A percentile compares a stretch with the other conserved stretches of the same genome.
Evolutionary conservation across 64 coral and sea anemone species (phyloP).

Genomic region (Catalaphyllia jardinei): DNA sequence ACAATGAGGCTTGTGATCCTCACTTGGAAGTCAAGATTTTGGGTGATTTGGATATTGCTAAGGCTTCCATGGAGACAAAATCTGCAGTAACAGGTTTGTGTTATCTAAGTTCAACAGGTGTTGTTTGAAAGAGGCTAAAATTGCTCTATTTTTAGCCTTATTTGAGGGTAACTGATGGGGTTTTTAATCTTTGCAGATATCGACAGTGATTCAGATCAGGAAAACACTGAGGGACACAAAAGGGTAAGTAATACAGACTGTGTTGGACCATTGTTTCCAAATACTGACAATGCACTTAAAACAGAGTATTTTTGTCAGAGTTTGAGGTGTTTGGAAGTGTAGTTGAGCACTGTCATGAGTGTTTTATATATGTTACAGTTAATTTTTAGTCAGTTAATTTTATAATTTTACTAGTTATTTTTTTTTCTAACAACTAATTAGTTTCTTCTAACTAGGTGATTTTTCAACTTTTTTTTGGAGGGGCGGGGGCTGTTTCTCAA

Average conservation of each 20-base stretch:
- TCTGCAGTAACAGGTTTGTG: conserved; percentile 48
- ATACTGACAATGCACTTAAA: not conserved
- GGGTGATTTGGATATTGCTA: conserved; percentile 93
- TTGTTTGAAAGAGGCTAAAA: not conserved
- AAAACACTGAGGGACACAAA: conserved; percentile 63
- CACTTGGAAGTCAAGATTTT: conserved; percentile 79
- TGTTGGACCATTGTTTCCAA: not conserved
- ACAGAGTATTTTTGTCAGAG: not conserved
- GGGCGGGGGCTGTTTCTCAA: too few relatives aligned
- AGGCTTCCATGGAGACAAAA: conserved; percentile 89
- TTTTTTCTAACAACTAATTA: too few relatives aligned
- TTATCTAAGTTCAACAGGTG: too few relatives aligned
- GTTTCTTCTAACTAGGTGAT: too few relatives aligned
- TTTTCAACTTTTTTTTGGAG: too few relatives aligned
- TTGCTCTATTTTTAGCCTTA: not conserved
- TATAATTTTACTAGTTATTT: too few relatives aligned
- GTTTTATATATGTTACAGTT: too few relatives aligned
- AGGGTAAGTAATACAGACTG: conserved; percentile 10
- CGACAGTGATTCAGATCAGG: conserved; percentile 92
- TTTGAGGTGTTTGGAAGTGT: too few relatives aligned
- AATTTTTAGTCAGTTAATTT: too few relatives aligned
- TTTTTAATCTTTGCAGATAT: not conserved
- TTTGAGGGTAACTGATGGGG: not conserved
- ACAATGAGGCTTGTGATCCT: conserved; percentile 90
- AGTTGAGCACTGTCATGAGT: too few relatives aligned